Evolutionary conservation across 92 coral and sea anemone species (phyloP), one percentile per base, ranked within the genome.

Genomic region (Nematostella vectensis): DNA sequence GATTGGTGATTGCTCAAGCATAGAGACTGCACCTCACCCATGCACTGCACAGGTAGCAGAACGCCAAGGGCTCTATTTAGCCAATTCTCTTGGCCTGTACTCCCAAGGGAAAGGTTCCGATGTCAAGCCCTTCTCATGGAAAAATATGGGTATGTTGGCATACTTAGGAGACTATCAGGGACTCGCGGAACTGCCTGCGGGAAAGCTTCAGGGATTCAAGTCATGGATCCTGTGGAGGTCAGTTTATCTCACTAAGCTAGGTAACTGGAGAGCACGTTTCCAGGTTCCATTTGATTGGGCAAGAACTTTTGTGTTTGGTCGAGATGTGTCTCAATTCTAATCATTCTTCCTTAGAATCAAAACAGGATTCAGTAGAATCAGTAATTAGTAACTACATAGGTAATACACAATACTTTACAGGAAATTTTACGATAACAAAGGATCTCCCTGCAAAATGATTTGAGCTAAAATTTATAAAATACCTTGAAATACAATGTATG

Each of bases 251-350:
- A 91, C 98, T 22, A 91, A 85, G 74, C 71, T 91, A 9, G 98
- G 98, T 1, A 91, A 82, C 39, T 91, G 94, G 94, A 61, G 98
- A 50, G 70, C 72, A 29, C 65, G 98, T 50, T 83, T 91, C 29
- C 98, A 91, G 76, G 98, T 91, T 2, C 98, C 98, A 2, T 91
- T 81, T 78, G 98, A 91, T 51, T 91, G 98, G 98, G 71, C 84
- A 61, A 79, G 98, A 36, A 81, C 98, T 27, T 86, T 91, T 40
- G 60, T 91, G 33, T 91, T 88, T 76, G 98, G 98, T 25, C 73
- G 98, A 29, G 98, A 91, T 51, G 70, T 88, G 22, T 91, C 98
- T 18, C 94, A 91, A 27, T 91, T 91, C 56, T 91, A 75, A 39
- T 33, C 8, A 33, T 33, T 33, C 15, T n/a, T n/a, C n/a, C n/a